A percentile compares a stretch with the other conserved stretches of the same genome.
Evolutionary conservation across 2,888 invertebrate species (phyloP).

Genomic region (Parnassius orleans): DNA sequence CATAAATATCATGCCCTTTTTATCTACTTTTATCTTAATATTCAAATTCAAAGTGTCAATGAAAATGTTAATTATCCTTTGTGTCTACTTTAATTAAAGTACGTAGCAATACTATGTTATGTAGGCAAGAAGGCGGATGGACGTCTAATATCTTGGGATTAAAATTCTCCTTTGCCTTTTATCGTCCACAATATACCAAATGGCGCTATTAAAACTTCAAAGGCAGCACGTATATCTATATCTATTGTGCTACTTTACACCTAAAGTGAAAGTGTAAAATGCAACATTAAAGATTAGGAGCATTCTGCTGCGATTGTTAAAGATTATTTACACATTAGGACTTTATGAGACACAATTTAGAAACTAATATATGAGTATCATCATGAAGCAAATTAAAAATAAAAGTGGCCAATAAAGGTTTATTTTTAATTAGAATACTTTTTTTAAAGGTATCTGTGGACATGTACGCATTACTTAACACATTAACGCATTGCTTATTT

Average conservation of each 20-base stretch:
- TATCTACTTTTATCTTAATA: conserved; percentile 15
- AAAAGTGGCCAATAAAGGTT: too few species aligned
- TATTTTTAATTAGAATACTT: too few species aligned
- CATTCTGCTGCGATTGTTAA: too few species aligned
- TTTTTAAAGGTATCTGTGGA: too few species aligned
- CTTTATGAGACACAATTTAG: too few species aligned
- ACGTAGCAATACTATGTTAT: conserved; percentile 18
- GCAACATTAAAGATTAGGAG: too few species aligned
- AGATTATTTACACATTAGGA: too few species aligned
- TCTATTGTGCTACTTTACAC: neutral
- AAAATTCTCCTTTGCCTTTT: conserved; percentile 25
- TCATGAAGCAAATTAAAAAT: too few species aligned
- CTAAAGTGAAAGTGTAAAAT: too few species aligned
- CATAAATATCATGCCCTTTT: conserved; percentile 16
- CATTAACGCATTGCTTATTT: too few species aligned
- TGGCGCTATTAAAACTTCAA: conserved; percentile 14
- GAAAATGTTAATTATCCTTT: conserved; percentile 28
- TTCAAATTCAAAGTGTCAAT: conserved; percentile 24
- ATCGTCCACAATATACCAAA: conserved; percentile 16
- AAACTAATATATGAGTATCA: too few species aligned
- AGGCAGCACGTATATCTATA: conserved; percentile 1
- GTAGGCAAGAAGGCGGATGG: conserved; percentile 21
- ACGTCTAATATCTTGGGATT: conserved; percentile 27
- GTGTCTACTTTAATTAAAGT: conserved; percentile 27
- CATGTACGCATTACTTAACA: too few species aligned